Evolutionary conservation across 2,113 vertebrate species (phyloP).

Genomic region (Cyanoderma ruficeps): DNA sequence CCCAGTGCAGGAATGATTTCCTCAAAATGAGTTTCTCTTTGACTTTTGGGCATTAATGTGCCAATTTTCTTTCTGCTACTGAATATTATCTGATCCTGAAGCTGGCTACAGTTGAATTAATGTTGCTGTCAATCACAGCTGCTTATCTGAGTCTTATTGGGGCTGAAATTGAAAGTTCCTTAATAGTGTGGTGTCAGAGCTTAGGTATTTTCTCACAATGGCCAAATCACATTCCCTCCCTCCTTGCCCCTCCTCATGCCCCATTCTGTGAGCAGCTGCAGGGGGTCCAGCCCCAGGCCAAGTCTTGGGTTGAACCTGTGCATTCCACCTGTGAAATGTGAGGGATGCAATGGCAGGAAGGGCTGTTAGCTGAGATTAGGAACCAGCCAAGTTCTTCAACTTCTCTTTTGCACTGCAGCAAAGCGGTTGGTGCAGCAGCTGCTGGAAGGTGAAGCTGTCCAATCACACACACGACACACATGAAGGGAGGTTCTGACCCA

Average conservation of each 20-base stretch:
- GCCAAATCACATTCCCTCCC: fast-evolving
- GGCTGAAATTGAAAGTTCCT: constrained; percentile 32
- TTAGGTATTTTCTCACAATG: not conserved
- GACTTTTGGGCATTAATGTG: not conserved
- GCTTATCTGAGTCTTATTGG: constrained; percentile 24
- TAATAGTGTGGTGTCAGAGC: not conserved
- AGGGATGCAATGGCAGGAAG: not conserved
- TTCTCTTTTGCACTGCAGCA: not conserved
- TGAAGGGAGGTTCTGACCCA: not conserved
- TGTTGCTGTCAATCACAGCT: constrained; percentile 39
- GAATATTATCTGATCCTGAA: constrained; percentile 27
- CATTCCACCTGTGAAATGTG: not conserved
- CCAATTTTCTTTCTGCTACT: not conserved
- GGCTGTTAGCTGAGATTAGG: not conserved
- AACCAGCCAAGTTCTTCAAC: not conserved
- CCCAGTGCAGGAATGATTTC: not conserved
- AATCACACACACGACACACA: not conserved
- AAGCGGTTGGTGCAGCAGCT: not conserved
- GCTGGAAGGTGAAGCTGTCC: not conserved
- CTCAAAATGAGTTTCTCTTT: not conserved
- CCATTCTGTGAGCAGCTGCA: not conserved
- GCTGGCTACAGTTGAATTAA: not conserved
- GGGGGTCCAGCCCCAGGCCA: not conserved
- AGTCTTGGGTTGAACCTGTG: not conserved
- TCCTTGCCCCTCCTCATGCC: not conserved